These are phyloP conservation scores for Echinarachnius parma DNA, from an alignment of 53 echinoderm and acorn worm species.

Conservation along the genomic window DNA sequence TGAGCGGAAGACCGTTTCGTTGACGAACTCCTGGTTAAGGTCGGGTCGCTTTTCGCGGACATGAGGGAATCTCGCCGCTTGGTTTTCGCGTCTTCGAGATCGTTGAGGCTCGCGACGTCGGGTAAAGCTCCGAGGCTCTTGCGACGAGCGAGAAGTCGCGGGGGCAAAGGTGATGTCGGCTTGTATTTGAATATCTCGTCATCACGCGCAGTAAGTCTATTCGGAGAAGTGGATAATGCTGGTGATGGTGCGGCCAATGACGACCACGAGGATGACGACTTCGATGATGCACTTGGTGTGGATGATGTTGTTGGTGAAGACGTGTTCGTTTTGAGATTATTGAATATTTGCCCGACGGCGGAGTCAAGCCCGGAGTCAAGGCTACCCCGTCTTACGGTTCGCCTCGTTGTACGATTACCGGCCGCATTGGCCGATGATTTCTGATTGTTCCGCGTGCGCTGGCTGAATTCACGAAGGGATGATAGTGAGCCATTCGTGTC, in stretches of 20 bases:
- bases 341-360: slow-evolving; percentile 30
- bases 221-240: background rate
- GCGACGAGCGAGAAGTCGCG: slow-evolving; percentile 16
- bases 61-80: too few species aligned
- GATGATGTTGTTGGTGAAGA: background rate
- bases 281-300: background rate
- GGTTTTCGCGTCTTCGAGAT: too few species aligned
- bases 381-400: too few species aligned
- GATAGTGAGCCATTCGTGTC: slow-evolving; percentile 3
- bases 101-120: too few species aligned
- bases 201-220: background rate
- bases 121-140: slow-evolving; percentile 18
- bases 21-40: too few species aligned
- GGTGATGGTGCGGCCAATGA: background rate
- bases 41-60: too few species aligned
- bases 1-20: too few species aligned
- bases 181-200: background rate
- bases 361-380: background rate
- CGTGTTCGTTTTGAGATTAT: background rate
- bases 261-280: background rate
- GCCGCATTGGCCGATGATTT: too few species aligned
- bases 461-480: background rate
- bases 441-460: background rate
- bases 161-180: background rate
- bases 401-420: too few species aligned